These are phyloP conservation scores for Epirrhoe alternata DNA, from an alignment of 2,888 invertebrate species.

Conservation along the genomic window DNA sequence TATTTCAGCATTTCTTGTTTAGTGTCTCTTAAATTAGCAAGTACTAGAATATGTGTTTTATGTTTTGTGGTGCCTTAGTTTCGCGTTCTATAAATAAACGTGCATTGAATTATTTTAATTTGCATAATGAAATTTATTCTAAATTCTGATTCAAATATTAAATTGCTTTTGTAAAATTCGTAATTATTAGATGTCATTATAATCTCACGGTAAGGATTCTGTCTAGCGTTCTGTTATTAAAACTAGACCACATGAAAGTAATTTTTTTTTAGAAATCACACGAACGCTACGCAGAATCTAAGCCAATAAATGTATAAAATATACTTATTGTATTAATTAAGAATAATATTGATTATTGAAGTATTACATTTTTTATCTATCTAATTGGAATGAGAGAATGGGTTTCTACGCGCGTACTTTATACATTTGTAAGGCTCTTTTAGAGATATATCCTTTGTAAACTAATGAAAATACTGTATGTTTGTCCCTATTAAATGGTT, in stretches of 20 bases:
- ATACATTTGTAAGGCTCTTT: constrained; percentile 78
- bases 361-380: constrained; percentile 54
- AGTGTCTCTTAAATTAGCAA: constrained; percentile 66
- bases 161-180: constrained; percentile 39
- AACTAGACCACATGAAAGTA: background rate
- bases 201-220: constrained; percentile 47
- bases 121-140: constrained; percentile 43
- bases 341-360: constrained; percentile 58
- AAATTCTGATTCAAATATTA: constrained; percentile 35
- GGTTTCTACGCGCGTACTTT: constrained; percentile 75
- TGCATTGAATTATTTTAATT: constrained; percentile 40
- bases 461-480: constrained; percentile 84
- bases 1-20: constrained; percentile 72
- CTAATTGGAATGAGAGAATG: constrained; percentile 66
- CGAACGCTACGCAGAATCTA: background rate
- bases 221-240: background rate
- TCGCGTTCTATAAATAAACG: constrained; percentile 46
- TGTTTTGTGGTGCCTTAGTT: constrained; percentile 81
- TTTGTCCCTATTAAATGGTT: constrained; percentile 85
- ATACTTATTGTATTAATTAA: constrained; percentile 55
- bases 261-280: background rate
- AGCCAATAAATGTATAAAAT: constrained; percentile 58
- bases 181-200: constrained; percentile 37
- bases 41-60: constrained; percentile 57
- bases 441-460: constrained; percentile 79